Conservation (phyloP, 2,113 vertebrate species). For the Galemys pyrenaicus region DNA sequence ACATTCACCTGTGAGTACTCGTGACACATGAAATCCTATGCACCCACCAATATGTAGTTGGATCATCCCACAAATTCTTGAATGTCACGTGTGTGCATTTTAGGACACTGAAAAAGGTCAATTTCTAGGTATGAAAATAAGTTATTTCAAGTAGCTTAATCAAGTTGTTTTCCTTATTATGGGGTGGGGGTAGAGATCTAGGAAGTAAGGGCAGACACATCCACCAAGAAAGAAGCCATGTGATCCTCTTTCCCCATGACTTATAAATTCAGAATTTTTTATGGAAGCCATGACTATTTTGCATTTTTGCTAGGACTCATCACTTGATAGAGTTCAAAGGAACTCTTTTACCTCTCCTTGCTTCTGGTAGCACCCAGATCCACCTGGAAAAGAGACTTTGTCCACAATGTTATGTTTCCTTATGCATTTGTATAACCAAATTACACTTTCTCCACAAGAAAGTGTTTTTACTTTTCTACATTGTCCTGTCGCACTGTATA, state of each 20-base stretch:
- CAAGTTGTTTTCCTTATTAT: neutral
- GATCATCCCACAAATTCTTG: neutral
- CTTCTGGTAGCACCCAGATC: neutral
- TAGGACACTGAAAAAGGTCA: neutral
- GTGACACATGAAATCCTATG: neutral
- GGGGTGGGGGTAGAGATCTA: neutral
- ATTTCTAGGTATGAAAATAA: constrained; percentile 19
- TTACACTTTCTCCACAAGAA: neutral
- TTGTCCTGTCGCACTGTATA: neutral
- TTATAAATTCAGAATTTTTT: neutral
- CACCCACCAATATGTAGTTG: neutral
- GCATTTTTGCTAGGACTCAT: neutral
- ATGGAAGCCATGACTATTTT: neutral
- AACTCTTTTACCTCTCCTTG: neutral
- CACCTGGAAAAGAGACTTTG: neutral
- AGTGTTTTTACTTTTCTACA: neutral
- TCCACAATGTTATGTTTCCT: neutral
- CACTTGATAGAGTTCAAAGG: neutral
- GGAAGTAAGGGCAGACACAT: constrained; percentile 17
- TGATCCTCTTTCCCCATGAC: neutral
- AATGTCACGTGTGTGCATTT: neutral
- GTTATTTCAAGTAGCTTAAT: constrained; percentile 40
- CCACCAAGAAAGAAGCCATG: constrained; percentile 8
- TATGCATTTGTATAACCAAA: constrained; percentile 13
- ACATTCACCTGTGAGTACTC: neutral